Percentiles rank a stretch among this genome's conserved stretches.
Evolutionary conservation across 2,113 vertebrate species (phyloP).

Genomic region (Sceloporus undulatus): DNA sequence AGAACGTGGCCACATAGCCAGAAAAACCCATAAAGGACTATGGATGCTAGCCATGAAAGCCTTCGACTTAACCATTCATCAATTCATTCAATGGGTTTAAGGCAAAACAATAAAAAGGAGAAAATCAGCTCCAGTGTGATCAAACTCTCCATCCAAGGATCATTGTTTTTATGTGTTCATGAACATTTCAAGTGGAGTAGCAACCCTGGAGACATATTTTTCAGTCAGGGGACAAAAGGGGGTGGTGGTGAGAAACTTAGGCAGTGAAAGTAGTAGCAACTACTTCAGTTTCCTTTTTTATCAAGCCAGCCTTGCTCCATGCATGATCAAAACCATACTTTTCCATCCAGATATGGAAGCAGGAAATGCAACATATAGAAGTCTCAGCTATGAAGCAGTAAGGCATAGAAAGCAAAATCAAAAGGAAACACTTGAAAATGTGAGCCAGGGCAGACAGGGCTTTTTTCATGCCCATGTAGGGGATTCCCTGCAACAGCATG

Average conservation of each 20-base stretch:
- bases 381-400: background rate
- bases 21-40: too few relatives aligned
- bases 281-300: background rate
- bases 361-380: background rate
- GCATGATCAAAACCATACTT: background rate
- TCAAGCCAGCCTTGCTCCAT: background rate
- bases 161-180: background rate
- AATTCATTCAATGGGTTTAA: too few relatives aligned
- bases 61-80: too few relatives aligned
- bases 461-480: background rate
- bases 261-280: background rate
- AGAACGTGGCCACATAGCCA: too few relatives aligned
- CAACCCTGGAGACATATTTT: background rate
- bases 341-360: background rate
- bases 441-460: background rate
- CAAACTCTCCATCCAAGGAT: background rate
- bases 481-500: constrained; percentile 6
- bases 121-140: background rate
- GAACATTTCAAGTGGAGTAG: background rate
- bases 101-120: background rate
- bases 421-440: background rate
- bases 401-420: background rate
- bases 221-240: background rate
- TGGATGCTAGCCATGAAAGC: too few relatives aligned
- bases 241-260: background rate